A percentile compares a stretch with the other conserved stretches of the same genome.
These are phyloP conservation scores for Marisa cornuarietis DNA, from an alignment of 1,140 invertebrate species.

Conservation along the genomic window DNA sequence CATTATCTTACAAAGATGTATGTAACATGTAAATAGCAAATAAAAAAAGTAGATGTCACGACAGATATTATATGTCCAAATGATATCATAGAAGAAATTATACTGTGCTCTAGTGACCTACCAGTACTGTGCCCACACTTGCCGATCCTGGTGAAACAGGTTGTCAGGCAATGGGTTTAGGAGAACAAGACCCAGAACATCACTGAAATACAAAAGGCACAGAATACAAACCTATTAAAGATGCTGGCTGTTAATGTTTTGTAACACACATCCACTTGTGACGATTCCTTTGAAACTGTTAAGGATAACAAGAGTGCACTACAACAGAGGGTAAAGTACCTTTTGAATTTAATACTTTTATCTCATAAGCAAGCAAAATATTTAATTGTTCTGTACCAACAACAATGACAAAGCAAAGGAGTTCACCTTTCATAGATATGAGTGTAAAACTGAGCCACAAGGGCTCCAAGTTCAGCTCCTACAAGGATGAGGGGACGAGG, in stretches of 20 bases:
- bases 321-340: too few relatives aligned
- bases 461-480: constrained; percentile 63
- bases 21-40: too few relatives aligned
- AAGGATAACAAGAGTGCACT: too few relatives aligned
- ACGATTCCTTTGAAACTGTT: too few relatives aligned
- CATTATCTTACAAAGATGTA: too few relatives aligned
- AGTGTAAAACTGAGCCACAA: constrained; percentile 64
- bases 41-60: too few relatives aligned
- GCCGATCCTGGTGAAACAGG: constrained; percentile 56
- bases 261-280: too few relatives aligned
- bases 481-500: constrained; percentile 63
- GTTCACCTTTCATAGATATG: constrained; percentile 63
- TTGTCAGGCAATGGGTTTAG: constrained; percentile 62
- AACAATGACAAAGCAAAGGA: constrained; percentile 3
- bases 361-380: too few relatives aligned
- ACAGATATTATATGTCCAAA: too few relatives aligned
- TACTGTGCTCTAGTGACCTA: constrained; percentile 30
- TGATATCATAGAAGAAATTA: neutral
- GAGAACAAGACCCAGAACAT: constrained; percentile 58
- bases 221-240: too few relatives aligned
- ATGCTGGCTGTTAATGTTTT: too few relatives aligned
- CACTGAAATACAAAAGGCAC: constrained; percentile 39
- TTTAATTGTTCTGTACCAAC: neutral
- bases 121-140: constrained; percentile 61
- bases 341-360: too few relatives aligned